Evolutionary conservation across 2,888 invertebrate species (phyloP).

Genomic region (Melolontha melolontha): DNA sequence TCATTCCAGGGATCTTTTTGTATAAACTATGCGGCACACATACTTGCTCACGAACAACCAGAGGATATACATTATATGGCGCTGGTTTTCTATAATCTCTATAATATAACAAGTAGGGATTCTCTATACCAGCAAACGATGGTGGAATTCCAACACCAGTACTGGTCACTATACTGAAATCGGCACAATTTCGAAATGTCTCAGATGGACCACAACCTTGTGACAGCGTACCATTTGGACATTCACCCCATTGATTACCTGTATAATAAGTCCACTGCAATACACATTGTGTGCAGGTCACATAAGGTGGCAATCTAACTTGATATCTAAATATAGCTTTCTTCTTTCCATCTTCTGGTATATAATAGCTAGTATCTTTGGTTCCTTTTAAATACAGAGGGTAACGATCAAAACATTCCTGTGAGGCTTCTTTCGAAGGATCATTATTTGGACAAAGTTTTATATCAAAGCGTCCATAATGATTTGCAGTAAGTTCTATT

Average conservation of each 20-base stretch:
- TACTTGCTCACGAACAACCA: constrained; percentile 85
- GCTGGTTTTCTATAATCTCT: constrained; percentile 75
- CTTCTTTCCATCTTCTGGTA: constrained; percentile 74
- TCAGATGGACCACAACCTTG: constrained; percentile 92
- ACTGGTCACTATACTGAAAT: constrained; percentile 84
- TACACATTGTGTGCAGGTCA: constrained; percentile 90
- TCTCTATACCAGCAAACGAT: constrained; percentile 75
- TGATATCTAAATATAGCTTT: constrained; percentile 71
- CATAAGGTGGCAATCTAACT: constrained; percentile 82
- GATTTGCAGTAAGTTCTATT: constrained; percentile 90
- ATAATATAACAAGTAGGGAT: constrained; percentile 83
- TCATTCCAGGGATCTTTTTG: constrained; percentile 80
- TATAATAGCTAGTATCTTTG: constrained; percentile 76
- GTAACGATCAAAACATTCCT: constrained; percentile 86
- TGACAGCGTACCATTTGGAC: constrained; percentile 86
- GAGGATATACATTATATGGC: constrained; percentile 75
- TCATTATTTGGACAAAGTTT: constrained; percentile 89
- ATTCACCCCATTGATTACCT: constrained; percentile 93
- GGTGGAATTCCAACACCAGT: constrained; percentile 81
- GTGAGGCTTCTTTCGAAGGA: constrained; percentile 79
- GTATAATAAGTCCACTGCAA: constrained; percentile 95
- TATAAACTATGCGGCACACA: constrained; percentile 77
- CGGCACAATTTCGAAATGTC: constrained; percentile 92
- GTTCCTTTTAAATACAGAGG: constrained; percentile 82
- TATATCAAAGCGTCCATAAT: constrained; percentile 88